Percentiles rank a stretch among this genome's conserved stretches.
These are phyloP conservation scores for Myotis findleyi DNA, from an alignment of 2,797 vertebrate genomes.

Conservation along the genomic window DNA sequence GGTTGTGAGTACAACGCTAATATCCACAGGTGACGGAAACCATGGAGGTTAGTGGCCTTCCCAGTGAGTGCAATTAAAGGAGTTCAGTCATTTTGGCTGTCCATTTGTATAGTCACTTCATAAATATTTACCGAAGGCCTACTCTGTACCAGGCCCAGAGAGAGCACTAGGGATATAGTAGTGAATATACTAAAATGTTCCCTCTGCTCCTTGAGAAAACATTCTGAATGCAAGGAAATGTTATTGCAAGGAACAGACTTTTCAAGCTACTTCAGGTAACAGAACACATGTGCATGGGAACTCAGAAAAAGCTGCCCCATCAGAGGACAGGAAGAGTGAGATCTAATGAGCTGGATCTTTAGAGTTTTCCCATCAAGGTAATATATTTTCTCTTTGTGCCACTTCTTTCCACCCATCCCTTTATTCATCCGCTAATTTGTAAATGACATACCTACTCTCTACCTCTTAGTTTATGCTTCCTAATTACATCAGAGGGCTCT, in stretches of 20 bases:
- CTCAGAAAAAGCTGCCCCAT: background rate
- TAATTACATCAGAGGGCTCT: background rate
- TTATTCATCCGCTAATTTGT: background rate
- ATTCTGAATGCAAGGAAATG: background rate
- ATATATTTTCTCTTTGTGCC: background rate
- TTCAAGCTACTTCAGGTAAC: background rate
- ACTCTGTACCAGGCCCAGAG: background rate
- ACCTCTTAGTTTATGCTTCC: background rate
- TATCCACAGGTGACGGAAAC: background rate
- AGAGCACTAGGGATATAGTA: background rate
- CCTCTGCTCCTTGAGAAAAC: background rate
- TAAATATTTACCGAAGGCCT: slow-evolving; percentile 1
- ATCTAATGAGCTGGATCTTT: background rate
- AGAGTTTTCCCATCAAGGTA: background rate
- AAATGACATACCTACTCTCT: background rate
- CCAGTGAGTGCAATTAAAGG: background rate
- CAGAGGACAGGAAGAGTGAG: background rate
- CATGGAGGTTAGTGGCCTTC: background rate
- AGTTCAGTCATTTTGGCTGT: background rate
- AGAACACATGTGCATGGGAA: background rate
- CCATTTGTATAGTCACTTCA: background rate
- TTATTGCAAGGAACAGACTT: background rate
- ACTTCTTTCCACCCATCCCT: background rate
- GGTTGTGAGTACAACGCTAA: background rate
- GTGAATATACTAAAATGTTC: background rate